Percentiles rank a stretch among this genome's conserved stretches.
Conservation (phyloP, 2,888 invertebrate genomes). For the Acleris laterana region DNA sequence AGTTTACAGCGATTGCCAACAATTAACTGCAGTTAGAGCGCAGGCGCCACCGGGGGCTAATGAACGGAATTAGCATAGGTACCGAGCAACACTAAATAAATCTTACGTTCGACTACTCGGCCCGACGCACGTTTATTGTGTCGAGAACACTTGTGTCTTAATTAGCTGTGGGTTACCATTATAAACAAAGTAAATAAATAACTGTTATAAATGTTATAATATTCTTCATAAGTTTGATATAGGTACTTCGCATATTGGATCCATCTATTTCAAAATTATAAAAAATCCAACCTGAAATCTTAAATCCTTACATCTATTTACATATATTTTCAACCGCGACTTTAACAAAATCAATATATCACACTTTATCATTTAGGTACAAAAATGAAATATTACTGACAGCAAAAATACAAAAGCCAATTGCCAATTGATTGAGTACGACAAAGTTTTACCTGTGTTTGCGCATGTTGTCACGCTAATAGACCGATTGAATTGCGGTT, state of each 20-base stretch:
- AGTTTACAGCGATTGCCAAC: constrained; percentile 34
- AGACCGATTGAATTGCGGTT: constrained; percentile 11
- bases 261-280: too few relatives aligned
- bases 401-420: neutral
- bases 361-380: too few relatives aligned
- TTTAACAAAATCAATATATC: too few relatives aligned
- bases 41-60: constrained; percentile 30
- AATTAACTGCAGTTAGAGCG: constrained; percentile 35
- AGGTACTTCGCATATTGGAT: too few relatives aligned
- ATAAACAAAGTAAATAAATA: too few relatives aligned
- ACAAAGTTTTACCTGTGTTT: constrained; percentile 1
- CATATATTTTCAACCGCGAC: too few relatives aligned
- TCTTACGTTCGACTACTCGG: constrained; percentile 29
- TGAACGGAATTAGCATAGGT: constrained; percentile 35
- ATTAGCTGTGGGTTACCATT: too few relatives aligned
- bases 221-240: too few relatives aligned
- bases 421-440: neutral
- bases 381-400: too few relatives aligned
- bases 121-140: constrained; percentile 2
- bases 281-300: too few relatives aligned
- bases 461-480: constrained; percentile 10
- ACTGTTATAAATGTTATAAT: too few relatives aligned
- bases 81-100: constrained; percentile 28
- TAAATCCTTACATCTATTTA: too few relatives aligned
- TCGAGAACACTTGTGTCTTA: neutral